Conservation (phyloP, 2,113 vertebrate species). For the Anser brachyrhynchus region DNA sequence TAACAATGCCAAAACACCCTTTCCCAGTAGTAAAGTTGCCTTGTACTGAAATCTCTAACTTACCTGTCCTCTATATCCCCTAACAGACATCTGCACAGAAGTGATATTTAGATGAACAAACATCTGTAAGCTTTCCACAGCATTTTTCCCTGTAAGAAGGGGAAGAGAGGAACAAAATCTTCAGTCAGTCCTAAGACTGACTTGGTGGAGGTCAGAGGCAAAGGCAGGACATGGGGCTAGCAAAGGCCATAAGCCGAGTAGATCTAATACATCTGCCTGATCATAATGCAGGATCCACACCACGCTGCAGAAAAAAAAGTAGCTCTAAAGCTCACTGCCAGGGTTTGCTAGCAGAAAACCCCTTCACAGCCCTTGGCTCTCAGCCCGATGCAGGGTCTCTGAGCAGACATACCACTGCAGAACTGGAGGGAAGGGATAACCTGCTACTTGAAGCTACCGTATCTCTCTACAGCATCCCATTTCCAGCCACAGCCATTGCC, state of each 20-base stretch:
- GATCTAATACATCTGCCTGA: neutral
- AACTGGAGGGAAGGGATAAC: neutral
- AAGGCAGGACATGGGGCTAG: neutral
- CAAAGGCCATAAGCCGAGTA: neutral
- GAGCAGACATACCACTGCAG: neutral
- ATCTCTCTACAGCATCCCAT: neutral
- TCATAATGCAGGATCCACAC: neutral
- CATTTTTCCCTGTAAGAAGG: neutral
- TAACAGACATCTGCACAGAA: neutral
- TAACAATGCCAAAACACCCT: neutral
- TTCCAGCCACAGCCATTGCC: neutral
- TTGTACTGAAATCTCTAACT: neutral
- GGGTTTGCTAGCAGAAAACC: neutral
- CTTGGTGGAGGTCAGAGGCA: neutral
- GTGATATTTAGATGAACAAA: neutral
- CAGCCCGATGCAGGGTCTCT: neutral
- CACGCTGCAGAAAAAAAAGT: neutral
- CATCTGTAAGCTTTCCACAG: neutral
- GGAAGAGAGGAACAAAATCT: neutral
- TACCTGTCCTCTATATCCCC: neutral
- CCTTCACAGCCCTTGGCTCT: neutral
- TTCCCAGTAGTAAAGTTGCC: neutral
- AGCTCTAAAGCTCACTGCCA: neutral
- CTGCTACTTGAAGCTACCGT: neutral
- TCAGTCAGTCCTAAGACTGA: neutral